Evolutionary conservation across 2,797 vertebrate genomes (phyloP).

Genomic region (Coluber constrictor): DNA sequence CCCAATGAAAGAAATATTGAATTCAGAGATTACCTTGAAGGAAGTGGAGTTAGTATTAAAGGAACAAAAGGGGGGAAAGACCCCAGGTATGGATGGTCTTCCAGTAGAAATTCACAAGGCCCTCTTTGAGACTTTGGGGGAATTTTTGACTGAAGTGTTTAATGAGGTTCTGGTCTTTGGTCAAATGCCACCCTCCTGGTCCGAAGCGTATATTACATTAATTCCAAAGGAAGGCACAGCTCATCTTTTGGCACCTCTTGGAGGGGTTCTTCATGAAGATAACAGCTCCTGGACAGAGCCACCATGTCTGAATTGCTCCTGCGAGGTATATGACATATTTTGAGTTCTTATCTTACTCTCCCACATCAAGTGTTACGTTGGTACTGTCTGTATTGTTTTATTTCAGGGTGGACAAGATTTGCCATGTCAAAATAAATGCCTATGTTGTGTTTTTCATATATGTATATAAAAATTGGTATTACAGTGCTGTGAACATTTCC

Average conservation of each 20-base stretch:
- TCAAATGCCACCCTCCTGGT: no score
- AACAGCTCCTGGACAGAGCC: constrained; percentile 64
- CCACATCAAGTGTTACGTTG: background rate
- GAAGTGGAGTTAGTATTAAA: no score
- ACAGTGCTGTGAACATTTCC: background rate
- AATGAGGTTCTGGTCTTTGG: no score
- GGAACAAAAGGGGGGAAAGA: no score
- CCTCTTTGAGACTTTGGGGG: no score
- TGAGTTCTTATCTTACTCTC: background rate
- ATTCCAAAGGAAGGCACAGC: background rate
- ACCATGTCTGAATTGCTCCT: constrained; percentile 62
- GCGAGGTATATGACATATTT: constrained; percentile 28
- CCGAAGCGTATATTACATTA: no score
- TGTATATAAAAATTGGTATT: background rate
- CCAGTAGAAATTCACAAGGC: no score
- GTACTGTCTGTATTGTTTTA: background rate
- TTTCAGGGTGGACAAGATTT: constrained; percentile 60
- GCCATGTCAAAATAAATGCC: background rate
- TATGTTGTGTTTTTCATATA: background rate
- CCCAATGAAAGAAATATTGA: no score
- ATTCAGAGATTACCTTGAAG: no score
- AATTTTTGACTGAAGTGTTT: no score
- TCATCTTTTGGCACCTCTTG: constrained; percentile 4
- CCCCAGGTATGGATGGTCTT: no score
- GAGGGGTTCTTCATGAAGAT: constrained; percentile 27